phyloP scores from a whole-genome alignment of 2,113 vertebrate genomes.

The Cheilinus undulatus region DNA sequence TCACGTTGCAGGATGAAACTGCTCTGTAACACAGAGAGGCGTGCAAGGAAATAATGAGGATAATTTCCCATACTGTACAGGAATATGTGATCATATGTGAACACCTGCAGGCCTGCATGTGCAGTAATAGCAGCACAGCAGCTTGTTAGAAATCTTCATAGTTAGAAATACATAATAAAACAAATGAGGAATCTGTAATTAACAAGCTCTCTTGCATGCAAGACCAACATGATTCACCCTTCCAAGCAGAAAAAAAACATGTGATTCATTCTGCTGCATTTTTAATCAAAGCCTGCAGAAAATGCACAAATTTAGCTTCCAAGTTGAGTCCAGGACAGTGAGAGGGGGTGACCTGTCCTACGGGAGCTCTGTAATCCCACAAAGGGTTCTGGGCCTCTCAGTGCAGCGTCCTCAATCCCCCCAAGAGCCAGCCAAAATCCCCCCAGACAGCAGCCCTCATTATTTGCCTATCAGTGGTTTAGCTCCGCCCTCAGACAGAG shows the following conservation, averaged over 20 bases:
- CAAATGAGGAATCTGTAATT: constrained; percentile 17
- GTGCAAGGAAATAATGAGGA: constrained; percentile 15
- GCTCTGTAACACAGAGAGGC: constrained; percentile 1
- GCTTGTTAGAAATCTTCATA: constrained; percentile 15
- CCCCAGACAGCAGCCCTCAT: constrained; percentile 48
- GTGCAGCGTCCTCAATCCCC: constrained; percentile 64
- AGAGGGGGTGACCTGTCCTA: constrained; percentile 17
- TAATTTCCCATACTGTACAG: neutral
- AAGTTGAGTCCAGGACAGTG: constrained; percentile 6
- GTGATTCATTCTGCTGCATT: constrained; percentile 20
- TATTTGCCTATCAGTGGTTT: constrained; percentile 57
- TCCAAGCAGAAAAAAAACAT: neutral
- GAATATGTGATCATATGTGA: neutral
- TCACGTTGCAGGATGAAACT: neutral
- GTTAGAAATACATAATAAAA: constrained; percentile 25
- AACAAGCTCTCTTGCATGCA: constrained; percentile 14
- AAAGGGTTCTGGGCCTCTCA: constrained; percentile 45
- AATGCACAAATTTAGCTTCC: constrained; percentile 21
- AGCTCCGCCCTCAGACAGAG: constrained; percentile 40
- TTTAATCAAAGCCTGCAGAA: constrained; percentile 25
- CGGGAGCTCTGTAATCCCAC: constrained; percentile 63
- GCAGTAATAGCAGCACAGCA: constrained; percentile 9
- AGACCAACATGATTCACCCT: neutral
- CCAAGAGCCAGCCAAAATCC: constrained; percentile 47
- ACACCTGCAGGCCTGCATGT: constrained; percentile 27